Conservation (phyloP, 2,113 vertebrate genomes). For the Quiscalus mexicanus region DNA sequence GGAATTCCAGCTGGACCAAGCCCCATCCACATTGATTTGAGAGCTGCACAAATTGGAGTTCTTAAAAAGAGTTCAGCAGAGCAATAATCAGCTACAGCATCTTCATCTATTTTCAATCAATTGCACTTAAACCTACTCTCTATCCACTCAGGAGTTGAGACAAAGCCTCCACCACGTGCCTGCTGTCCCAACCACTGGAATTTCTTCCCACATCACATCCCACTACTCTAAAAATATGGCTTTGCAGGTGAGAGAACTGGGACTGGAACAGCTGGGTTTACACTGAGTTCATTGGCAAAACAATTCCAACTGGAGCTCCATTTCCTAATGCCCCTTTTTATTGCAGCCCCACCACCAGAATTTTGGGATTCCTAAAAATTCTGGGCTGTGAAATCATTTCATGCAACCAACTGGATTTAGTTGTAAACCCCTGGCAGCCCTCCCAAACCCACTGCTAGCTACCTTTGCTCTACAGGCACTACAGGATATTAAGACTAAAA, state of each 20-base stretch:
- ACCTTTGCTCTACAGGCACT: slow-evolving; percentile 72
- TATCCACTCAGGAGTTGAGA: background rate
- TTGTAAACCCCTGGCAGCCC: slow-evolving; percentile 24
- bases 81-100: slow-evolving; percentile 63
- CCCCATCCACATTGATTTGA: background rate
- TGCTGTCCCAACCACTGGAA: background rate
- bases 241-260: slow-evolving; percentile 8
- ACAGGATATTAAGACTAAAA: slow-evolving; percentile 70
- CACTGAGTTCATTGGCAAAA: background rate
- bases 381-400: background rate
- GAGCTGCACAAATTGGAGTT: slow-evolving; percentile 70
- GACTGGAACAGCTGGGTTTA: background rate
- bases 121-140: slow-evolving; percentile 81
- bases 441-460: slow-evolving; percentile 52
- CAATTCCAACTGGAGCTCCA: accelerated
- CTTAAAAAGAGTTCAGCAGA: slow-evolving; percentile 84
- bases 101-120: slow-evolving; percentile 76
- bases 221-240: slow-evolving; percentile 66
- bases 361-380: background rate
- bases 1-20: background rate
- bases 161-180: background rate
- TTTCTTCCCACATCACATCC: background rate
- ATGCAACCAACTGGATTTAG: background rate
- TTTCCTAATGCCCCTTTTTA: slow-evolving; percentile 6
- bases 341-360: background rate